Evolutionary conservation across 1,140 invertebrate genomes (phyloP), one percentile per base, ranked within the genome.

Genomic region (Elymnias hypermnestra): DNA sequence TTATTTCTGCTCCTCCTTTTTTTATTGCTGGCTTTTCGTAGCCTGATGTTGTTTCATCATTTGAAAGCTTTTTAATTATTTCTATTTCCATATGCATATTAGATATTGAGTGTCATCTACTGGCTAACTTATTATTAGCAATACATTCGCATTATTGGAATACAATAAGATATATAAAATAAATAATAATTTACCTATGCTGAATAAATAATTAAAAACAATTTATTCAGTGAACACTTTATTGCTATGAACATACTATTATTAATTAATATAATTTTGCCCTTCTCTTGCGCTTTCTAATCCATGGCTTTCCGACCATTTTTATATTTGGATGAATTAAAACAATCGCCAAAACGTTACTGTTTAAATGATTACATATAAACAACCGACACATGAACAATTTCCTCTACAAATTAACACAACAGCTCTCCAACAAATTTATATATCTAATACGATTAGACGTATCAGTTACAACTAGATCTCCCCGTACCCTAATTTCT

Each of bases 331-430:
- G 19, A 21, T 4, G 3, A 6, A 21, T 21, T 4, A 43, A 13
- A 21, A 33, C 28, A 46, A 15, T 38, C 9, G 43, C 19, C 19
- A 21, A 42, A 25, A 22, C 36, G 45, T 70, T 65, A 70, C 55
- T 45, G 37, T 41, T 63, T 63, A 67, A 44, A 58, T 57, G 36
- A 53, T 67, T 63, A 71, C 57, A 64, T 55, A 59, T 58, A 59
- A 62, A 72, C 66, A 67, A 74, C 61, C 63, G 63, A 67, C 39
- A 62, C 57, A 60, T 57, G 61, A 63, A 70, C 59, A 72, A 49
- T 63, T 66, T 54, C 36, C 45, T 57, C 55, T 74, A 72, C 62
- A 63, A 65, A 70, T 65, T 65, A 75, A 67, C 61, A 81, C 68
- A 75, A 74, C 65, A 71, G 58, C 52, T 53, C 57, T 40, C 52